Conservation (phyloP, 2,797 vertebrate genomes). For the Melanotaenia trifasciata region DNA sequence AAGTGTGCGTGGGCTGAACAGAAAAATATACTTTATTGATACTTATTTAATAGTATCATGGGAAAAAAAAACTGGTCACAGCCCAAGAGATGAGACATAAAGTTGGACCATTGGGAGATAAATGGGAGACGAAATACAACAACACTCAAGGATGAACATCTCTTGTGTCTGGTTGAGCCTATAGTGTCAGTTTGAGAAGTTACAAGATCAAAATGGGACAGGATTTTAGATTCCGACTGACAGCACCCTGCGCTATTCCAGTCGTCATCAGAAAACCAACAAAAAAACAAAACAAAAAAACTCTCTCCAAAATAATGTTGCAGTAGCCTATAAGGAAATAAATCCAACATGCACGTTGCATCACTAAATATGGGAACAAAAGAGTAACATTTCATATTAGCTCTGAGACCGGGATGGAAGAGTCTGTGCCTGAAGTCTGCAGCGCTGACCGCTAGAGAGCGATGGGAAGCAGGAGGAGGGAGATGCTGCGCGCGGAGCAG, state of each 20-base stretch:
- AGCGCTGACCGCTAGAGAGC: conserved; percentile 80
- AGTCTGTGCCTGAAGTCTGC: conserved; percentile 42
- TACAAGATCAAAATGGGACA: conserved; percentile 7
- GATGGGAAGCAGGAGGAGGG: conserved; percentile 68
- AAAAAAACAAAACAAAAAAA: background rate
- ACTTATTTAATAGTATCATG: conserved; percentile 56
- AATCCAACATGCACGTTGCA: background rate
- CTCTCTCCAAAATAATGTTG: background rate
- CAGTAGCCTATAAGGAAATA: background rate
- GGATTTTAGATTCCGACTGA: background rate
- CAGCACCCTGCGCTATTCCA: background rate
- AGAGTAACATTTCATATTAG: conserved; percentile 5
- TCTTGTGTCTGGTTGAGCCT: conserved; percentile 15
- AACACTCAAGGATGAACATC: conserved; percentile 19
- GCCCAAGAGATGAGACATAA: conserved; percentile 53
- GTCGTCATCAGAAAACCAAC: background rate
- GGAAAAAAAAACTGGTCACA: conserved; percentile 21
- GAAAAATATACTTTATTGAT: conserved; percentile 61
- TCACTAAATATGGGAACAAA: conserved; percentile 25
- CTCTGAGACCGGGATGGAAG: background rate
- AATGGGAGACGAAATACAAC: conserved; percentile 39
- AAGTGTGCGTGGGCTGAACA: conserved; percentile 54
- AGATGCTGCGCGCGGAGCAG: conserved; percentile 17
- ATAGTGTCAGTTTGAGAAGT: conserved; percentile 10
- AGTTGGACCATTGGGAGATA: conserved; percentile 48